Evolutionary conservation across 2,888 invertebrate species (phyloP), one percentile per base, ranked within the genome.

Genomic region (Hoplodrina blanda): DNA sequence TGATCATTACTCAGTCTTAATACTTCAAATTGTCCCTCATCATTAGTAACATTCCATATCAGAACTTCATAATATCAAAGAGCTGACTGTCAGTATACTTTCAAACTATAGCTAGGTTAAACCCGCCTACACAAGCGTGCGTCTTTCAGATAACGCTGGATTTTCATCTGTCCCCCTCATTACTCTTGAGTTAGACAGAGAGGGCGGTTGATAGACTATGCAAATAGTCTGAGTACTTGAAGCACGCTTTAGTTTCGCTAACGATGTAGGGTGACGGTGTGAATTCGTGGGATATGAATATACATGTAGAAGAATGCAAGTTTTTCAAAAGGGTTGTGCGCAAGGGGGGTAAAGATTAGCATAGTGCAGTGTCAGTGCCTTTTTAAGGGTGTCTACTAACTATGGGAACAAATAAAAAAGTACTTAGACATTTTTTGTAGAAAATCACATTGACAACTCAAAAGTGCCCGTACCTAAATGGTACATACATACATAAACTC

Each of bases 181-280:
- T 77, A 63, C 54, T 15, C 4, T 46, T 37, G 33, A 33, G 68
- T 66, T 62, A 69, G 73, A 76, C 50, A 46, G 66, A 53, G 80
- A 80, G 17, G 65, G 15, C n/a, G 30, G 33, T 55, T 65, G 66
- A 72, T 78, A 82, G 80, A 71, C 86, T 85, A 89, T 87, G 86
- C 86, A 89, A 90, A 89, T 90, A 85, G 87, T 86, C 82, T 82
- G 84, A 78, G 84, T 80, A 86, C 87, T 89, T 83, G 83, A 84
- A 84, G 80, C 83, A 84, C 83, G 87, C 89, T 90, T 89, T 84
- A 84, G 86, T 83, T 83, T 84, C 85, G 78, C 90, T 90, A 90
- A 90, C 89, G 89, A 90, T 74, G 87, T 87, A 85, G 87, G 90
- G 87, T 86, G 90, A 85, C 84, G 86, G 70, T 76, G 76, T 81